These are phyloP conservation scores for Micrastur ruficollis DNA, from an alignment of 2,797 vertebrate genomes.

Conservation along the genomic window DNA sequence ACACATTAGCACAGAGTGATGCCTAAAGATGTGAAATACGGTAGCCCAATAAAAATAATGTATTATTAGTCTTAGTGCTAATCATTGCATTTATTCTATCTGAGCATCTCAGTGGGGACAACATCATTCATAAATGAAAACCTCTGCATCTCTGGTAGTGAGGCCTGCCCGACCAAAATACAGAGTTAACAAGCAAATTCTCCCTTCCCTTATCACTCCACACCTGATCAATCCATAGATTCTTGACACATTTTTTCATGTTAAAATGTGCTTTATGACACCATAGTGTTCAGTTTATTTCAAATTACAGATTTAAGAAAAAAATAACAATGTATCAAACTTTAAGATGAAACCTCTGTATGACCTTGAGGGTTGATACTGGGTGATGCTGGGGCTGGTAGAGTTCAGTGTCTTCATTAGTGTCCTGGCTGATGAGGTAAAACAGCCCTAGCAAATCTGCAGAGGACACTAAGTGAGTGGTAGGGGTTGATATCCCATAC, in stretches of 20 bases:
- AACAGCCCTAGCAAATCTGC: not conserved
- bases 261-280: not conserved
- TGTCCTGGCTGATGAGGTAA: not conserved
- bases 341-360: not conserved
- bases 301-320: not conserved
- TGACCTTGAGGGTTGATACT: not conserved
- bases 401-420: not conserved
- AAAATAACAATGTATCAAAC: not conserved
- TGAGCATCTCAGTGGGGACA: not conserved
- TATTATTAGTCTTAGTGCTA: not conserved
- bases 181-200: not conserved
- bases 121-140: not conserved
- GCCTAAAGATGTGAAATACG: not conserved
- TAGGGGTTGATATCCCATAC: not conserved
- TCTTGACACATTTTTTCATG: not conserved
- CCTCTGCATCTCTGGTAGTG: not conserved
- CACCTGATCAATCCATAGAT: not conserved
- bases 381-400: not conserved
- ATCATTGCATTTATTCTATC: not conserved
- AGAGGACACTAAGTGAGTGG: not conserved
- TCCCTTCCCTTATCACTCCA: not conserved
- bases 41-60: not conserved
- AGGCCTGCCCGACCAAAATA: not conserved
- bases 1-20: not conserved
- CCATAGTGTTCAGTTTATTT: not conserved